These are phyloP conservation scores for Petrocephalus sullivani DNA, from an alignment of 2,797 vertebrate genomes.

Conservation along the genomic window DNA sequence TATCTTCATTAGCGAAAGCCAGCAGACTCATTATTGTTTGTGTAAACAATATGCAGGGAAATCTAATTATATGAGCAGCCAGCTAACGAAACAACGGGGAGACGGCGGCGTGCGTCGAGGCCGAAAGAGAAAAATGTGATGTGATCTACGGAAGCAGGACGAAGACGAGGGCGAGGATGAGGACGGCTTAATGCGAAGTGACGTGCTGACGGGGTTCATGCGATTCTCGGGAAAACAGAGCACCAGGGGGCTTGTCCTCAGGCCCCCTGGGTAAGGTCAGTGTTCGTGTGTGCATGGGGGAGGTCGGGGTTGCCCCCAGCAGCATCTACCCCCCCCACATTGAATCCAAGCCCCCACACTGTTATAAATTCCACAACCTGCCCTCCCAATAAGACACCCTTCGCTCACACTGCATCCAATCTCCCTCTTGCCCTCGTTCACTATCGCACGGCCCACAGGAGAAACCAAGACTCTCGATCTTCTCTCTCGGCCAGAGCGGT, in stretches of 20 bases:
- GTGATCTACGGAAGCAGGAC: neutral
- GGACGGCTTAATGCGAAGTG: neutral
- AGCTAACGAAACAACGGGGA: neutral
- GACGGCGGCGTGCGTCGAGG: neutral
- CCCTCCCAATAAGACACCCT: neutral
- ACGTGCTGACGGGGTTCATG: neutral
- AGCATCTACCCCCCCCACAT: neutral
- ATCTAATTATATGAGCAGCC: neutral
- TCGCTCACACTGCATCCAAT: neutral
- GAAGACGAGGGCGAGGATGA: neutral
- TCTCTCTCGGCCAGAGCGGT: constrained; percentile 51
- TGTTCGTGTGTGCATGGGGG: neutral
- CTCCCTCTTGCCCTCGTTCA: neutral
- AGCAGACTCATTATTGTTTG: constrained; percentile 7
- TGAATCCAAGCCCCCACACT: neutral
- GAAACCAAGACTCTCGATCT: neutral
- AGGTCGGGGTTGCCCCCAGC: neutral
- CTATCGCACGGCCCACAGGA: neutral
- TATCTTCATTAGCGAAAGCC: constrained; percentile 1
- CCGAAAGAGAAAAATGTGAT: neutral
- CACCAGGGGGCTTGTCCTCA: neutral
- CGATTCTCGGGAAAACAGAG: neutral
- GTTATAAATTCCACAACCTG: neutral
- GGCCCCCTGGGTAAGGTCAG: neutral
- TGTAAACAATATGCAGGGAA: neutral